These are phyloP conservation scores for Cairina moschata DNA, from an alignment of 2,113 vertebrate species.

Conservation along the genomic window DNA sequence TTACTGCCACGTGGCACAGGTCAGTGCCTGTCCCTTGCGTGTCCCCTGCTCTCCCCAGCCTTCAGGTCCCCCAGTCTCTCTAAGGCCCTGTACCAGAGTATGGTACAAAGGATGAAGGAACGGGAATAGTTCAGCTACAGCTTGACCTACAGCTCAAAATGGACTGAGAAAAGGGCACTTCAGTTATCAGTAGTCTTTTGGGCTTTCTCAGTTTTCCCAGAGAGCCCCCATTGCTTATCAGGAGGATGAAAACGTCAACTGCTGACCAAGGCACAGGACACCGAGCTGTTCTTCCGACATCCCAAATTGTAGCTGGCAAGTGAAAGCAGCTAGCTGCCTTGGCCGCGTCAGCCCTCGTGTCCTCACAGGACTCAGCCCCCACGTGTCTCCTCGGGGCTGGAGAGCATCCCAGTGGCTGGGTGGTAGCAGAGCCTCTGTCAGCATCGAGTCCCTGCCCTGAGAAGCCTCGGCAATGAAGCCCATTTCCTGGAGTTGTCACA, in stretches of 20 bases:
- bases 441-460: constrained; percentile 7
- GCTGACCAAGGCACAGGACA: neutral
- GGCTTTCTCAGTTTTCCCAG: neutral
- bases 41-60: neutral
- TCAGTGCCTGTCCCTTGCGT: neutral
- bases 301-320: neutral
- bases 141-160: neutral
- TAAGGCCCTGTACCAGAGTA: neutral
- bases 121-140: neutral
- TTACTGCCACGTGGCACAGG: neutral
- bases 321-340: neutral
- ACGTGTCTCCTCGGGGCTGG: neutral
- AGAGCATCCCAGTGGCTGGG: neutral
- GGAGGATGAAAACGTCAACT: neutral
- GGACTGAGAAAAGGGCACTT: neutral
- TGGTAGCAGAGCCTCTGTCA: constrained; percentile 29
- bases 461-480: neutral
- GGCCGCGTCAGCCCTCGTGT: neutral
- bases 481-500: constrained; percentile 37
- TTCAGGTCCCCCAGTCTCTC: neutral
- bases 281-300: neutral
- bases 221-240: neutral
- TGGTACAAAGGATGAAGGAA: neutral
- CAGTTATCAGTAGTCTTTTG: neutral
- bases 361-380: constrained; percentile 15